These are phyloP conservation scores for Whitmania pigra DNA, from an alignment of 1,140 invertebrate species.

Conservation along the genomic window DNA sequence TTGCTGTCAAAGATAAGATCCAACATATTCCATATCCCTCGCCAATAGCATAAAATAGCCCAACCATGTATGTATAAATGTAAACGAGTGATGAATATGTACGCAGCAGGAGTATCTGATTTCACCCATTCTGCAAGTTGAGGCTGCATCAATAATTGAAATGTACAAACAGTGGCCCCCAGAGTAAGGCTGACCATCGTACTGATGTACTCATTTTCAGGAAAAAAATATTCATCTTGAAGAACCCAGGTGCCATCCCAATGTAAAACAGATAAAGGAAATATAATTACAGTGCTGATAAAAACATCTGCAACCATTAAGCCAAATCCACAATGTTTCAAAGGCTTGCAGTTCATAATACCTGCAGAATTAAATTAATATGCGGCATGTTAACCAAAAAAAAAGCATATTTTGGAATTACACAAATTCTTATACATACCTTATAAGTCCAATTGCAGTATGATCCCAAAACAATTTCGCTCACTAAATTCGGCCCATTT, in stretches of 20 bases:
- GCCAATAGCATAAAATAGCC: conserved; percentile 23
- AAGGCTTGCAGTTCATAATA: not conserved
- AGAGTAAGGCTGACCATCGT: conserved; percentile 19
- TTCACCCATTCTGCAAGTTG: conserved; percentile 6
- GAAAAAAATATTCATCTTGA: conserved; percentile 19
- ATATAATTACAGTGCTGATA: conserved; percentile 22
- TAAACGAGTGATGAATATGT: conserved; percentile 17
- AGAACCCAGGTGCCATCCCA: conserved; percentile 23
- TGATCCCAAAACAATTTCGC: too few species aligned
- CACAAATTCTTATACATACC: too few species aligned
- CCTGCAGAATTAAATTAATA: too few species aligned
- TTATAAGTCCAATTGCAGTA: too few species aligned
- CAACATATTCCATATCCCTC: conserved; percentile 23
- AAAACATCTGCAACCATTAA: conserved; percentile 17
- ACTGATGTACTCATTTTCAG: conserved; percentile 6
- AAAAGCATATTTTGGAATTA: too few species aligned
- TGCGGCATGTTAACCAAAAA: too few species aligned
- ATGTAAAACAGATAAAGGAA: conserved; percentile 19
- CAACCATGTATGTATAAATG: conserved; percentile 21
- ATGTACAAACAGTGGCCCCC: conserved; percentile 17
- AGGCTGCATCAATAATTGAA: conserved; percentile 20
- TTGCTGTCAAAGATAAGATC: conserved; percentile 17
- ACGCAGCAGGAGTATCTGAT: not conserved
- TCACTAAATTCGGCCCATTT: too few species aligned
- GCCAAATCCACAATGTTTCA: not conserved